phyloP scores from a whole-genome alignment of 2,113 vertebrate genomes.

The Dicaeum eximium region DNA sequence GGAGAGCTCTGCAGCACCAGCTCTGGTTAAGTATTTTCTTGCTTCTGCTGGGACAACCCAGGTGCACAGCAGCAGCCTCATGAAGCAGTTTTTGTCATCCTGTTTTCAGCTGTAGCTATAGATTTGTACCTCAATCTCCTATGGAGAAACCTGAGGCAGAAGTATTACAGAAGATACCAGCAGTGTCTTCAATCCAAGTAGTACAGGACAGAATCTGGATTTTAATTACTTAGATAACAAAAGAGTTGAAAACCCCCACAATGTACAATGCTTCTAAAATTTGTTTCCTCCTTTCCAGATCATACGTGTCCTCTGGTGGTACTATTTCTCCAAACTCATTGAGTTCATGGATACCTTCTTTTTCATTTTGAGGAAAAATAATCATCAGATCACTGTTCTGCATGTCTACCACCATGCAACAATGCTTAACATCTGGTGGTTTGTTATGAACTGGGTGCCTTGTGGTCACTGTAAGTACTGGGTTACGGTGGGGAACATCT shows the following conservation, averaged over 20 bases:
- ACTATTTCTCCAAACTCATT: conserved; percentile 98
- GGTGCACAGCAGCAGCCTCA: neutral
- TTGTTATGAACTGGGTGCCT: conserved; percentile 98
- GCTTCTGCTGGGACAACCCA: neutral
- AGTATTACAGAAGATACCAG: neutral
- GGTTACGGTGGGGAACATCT: neutral
- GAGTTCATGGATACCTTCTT: conserved; percentile 99
- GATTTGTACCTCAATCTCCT: neutral
- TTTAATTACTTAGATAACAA: neutral
- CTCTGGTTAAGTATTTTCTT: neutral
- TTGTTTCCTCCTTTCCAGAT: conserved; percentile 72
- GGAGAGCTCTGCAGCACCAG: neutral
- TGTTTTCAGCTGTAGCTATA: neutral
- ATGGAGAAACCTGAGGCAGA: neutral
- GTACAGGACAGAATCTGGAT: neutral
- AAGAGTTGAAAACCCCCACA: neutral
- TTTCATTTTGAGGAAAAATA: conserved; percentile 95
- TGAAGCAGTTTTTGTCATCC: neutral
- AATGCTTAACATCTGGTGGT: conserved; percentile 99
- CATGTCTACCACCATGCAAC: conserved; percentile 93
- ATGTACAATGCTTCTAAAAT: neutral
- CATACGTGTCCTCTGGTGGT: conserved; percentile 93
- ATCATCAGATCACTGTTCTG: conserved; percentile 93
- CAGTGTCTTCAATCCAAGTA: neutral
- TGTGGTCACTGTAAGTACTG: conserved; percentile 93